Conservation (phyloP, 1,140 invertebrate genomes). For the Bilobella aurantiaca region DNA sequence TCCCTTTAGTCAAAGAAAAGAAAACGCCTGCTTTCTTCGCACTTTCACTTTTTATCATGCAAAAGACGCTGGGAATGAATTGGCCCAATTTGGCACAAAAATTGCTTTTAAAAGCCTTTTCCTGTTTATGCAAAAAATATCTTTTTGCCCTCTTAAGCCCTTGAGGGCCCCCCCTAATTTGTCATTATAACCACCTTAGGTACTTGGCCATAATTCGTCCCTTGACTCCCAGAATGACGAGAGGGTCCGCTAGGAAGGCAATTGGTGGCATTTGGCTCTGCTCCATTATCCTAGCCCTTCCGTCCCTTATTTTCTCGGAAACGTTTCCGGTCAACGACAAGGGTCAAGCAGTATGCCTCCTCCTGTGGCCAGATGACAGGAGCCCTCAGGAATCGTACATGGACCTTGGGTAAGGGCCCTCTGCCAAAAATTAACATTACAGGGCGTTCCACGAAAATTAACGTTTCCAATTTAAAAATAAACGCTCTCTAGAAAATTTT, state of each 20-base stretch:
- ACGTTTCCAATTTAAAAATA: too few relatives aligned
- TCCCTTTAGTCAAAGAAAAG: too few relatives aligned
- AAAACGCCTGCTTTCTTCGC: too few relatives aligned
- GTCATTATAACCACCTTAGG: too few relatives aligned
- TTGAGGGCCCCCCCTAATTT: background rate
- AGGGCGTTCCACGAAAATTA: too few relatives aligned
- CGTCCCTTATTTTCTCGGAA: conserved; percentile 68
- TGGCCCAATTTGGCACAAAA: too few relatives aligned
- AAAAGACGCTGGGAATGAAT: too few relatives aligned
- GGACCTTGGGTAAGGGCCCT: conserved; percentile 58
- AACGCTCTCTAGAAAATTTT: too few relatives aligned
- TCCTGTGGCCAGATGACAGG: conserved; percentile 49
- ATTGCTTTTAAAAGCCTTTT: background rate
- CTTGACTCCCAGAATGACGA: conserved; percentile 69
- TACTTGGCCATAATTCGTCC: conserved; percentile 87
- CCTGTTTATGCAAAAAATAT: too few relatives aligned
- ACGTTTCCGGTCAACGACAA: background rate
- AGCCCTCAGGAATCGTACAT: conserved; percentile 47
- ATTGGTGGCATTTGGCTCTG: conserved; percentile 71
- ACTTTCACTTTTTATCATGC: too few relatives aligned
- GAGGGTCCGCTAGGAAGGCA: conserved; percentile 59
- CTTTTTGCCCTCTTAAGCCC: too few relatives aligned
- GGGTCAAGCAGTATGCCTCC: conserved; percentile 43
- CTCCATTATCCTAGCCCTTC: conserved; percentile 63
- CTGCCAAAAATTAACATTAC: too few relatives aligned